Evolutionary conservation across 2,888 invertebrate genomes (phyloP).

Genomic region (Cactoblastis cactorum): DNA sequence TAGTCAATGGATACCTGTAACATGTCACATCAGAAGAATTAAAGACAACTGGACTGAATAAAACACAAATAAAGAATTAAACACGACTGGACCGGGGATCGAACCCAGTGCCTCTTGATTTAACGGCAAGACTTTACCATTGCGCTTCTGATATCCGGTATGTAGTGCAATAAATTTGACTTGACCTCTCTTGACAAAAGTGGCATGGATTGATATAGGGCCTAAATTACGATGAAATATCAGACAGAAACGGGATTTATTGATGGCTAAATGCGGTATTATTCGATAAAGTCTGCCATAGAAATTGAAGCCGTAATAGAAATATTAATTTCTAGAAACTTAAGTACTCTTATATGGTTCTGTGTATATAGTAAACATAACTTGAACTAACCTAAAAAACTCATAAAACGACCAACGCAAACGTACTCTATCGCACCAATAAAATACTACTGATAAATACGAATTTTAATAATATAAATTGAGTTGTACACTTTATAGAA

Average conservation of each 20-base stretch:
- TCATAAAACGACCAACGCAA: not conserved
- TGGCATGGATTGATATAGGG: constrained; percentile 64
- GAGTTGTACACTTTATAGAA: too few species aligned
- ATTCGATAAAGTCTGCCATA: not conserved
- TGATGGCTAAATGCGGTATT: constrained; percentile 28
- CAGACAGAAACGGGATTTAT: constrained; percentile 52
- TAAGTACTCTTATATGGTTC: not conserved
- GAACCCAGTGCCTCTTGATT: too few species aligned
- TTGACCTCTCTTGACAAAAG: constrained; percentile 50
- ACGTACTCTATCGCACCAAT: too few species aligned
- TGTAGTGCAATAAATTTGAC: constrained; percentile 53
- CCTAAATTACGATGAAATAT: constrained; percentile 50
- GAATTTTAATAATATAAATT: too few species aligned
- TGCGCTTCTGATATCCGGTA: too few species aligned
- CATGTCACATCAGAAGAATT: too few species aligned
- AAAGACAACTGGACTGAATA: too few species aligned
- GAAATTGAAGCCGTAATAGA: not conserved
- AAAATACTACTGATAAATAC: too few species aligned
- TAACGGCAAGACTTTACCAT: too few species aligned
- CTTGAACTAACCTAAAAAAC: not conserved
- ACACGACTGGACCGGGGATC: too few species aligned
- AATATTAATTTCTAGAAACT: not conserved
- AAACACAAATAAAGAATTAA: too few species aligned
- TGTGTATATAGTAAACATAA: not conserved
- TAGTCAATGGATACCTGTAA: too few species aligned